Conservation (phyloP, 2,113 vertebrate species). For the Neomonachus schauinslandi region DNA sequence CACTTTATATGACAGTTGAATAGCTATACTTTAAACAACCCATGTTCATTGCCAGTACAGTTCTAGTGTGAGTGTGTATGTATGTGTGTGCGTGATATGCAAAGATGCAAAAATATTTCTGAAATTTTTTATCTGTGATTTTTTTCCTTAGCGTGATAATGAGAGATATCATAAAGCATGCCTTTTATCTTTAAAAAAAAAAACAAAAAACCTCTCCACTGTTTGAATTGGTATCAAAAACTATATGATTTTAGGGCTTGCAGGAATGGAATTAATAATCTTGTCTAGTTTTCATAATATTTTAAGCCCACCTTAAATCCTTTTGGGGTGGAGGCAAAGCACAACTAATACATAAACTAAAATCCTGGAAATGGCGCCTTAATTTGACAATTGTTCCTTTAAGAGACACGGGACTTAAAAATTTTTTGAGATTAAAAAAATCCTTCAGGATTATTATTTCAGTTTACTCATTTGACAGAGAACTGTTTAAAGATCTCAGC, state of each 20-base stretch:
- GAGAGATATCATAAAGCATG: conserved; percentile 20
- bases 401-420: conserved; percentile 42
- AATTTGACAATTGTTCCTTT: conserved; percentile 67
- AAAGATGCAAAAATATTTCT: conserved; percentile 77
- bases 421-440: conserved; percentile 54
- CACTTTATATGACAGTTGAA: conserved; percentile 84
- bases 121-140: conserved; percentile 71
- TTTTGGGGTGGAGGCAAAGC: conserved; percentile 44
- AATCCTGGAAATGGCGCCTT: conserved; percentile 53
- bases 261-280: conserved; percentile 60
- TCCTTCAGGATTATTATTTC: conserved; percentile 38
- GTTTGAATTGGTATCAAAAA: conserved; percentile 44
- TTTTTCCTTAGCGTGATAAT: conserved; percentile 44
- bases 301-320: conserved; percentile 63
- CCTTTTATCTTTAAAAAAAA: conserved; percentile 24
- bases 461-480: conserved; percentile 3
- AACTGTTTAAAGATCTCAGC: neutral
- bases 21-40: conserved; percentile 84
- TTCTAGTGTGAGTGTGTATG: conserved; percentile 72
- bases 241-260: conserved; percentile 41
- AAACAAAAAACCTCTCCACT: neutral
- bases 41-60: conserved; percentile 80
- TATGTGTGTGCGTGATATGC: conserved; percentile 61
- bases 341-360: conserved; percentile 44
- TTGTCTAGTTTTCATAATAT: conserved; percentile 66